Percentiles rank a stretch among this genome's conserved stretches.
phyloP scores from a whole-genome alignment of 2,797 vertebrate species.

The Lacerta agilis region DNA sequence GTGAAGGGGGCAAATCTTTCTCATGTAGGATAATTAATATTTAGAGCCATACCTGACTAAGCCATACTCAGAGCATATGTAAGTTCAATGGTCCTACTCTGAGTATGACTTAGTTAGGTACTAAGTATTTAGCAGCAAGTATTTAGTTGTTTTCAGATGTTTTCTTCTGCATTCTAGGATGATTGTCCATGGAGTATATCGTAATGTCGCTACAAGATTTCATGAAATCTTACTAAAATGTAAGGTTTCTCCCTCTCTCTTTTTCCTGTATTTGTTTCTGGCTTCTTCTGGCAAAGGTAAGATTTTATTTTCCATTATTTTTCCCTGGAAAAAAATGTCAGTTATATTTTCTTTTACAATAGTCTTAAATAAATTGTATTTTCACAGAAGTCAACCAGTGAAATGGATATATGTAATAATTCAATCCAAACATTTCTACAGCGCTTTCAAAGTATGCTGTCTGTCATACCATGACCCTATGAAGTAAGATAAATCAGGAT shows the following conservation, averaged over 20 bases:
- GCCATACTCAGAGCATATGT: too few species aligned
- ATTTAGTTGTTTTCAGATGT: slow-evolving; percentile 10
- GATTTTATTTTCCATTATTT: slow-evolving; percentile 48
- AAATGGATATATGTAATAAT: not conserved
- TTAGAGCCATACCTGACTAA: not conserved
- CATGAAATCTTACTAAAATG: slow-evolving; percentile 66
- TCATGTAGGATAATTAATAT: not conserved
- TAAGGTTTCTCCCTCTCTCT: slow-evolving; percentile 62
- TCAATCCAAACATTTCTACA: not conserved
- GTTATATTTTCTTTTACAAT: not conserved
- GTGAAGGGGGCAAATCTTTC: not conserved
- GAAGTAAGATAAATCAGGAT: not conserved
- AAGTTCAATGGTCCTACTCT: too few species aligned
- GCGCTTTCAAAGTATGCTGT: not conserved
- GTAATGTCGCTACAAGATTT: slow-evolving; percentile 61
- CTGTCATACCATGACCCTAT: not conserved
- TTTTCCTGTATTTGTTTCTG: slow-evolving; percentile 74
- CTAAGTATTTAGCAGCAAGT: not conserved
- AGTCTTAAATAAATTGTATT: not conserved
- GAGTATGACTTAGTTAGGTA: too few species aligned
- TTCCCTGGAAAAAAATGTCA: slow-evolving; percentile 28
- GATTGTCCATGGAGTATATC: slow-evolving; percentile 66
- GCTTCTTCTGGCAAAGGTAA: slow-evolving; percentile 76
- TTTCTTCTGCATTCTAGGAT: slow-evolving; percentile 73
- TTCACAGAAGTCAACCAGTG: not conserved